Evolutionary conservation across 2,888 invertebrate genomes (phyloP).

Genomic region (Drosophila stalkeri): DNA sequence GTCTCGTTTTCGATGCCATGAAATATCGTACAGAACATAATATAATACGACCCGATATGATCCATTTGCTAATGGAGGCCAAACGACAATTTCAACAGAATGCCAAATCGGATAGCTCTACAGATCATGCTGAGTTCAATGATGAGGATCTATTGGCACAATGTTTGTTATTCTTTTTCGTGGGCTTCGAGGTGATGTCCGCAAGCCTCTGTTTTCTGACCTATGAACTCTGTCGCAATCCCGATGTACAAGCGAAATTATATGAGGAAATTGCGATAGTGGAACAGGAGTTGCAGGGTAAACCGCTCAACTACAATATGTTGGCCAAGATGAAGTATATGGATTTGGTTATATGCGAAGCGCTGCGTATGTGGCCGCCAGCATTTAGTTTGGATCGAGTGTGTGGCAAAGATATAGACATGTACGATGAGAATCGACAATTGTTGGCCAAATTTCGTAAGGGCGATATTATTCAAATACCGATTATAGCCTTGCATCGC

Average conservation of each 20-base stretch:
- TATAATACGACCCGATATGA: conserved; percentile 86
- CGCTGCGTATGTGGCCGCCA: conserved; percentile 86
- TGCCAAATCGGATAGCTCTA: background rate
- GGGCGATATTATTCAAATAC: conserved; percentile 74
- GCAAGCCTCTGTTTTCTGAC: conserved; percentile 85
- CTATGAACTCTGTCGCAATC: conserved; percentile 87
- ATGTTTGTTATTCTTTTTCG: conserved; percentile 86
- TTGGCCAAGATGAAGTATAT: conserved; percentile 87
- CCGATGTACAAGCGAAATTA: conserved; percentile 86
- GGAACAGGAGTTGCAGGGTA: conserved; percentile 82
- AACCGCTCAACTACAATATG: conserved; percentile 86
- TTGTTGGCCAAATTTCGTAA: conserved; percentile 47
- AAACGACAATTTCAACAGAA: conserved; percentile 56
- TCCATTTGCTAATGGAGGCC: conserved; percentile 86
- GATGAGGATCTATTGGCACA: conserved; percentile 87
- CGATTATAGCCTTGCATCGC: conserved; percentile 85
- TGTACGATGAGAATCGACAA: conserved; percentile 56
- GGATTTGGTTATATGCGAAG: conserved; percentile 86
- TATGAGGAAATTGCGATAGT: conserved; percentile 86
- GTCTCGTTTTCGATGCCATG: conserved; percentile 85
- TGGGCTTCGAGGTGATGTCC: conserved; percentile 86
- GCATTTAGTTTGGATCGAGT: conserved; percentile 84
- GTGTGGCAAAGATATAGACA: conserved; percentile 86
- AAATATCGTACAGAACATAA: conserved; percentile 84
- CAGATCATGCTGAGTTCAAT: conserved; percentile 42